These are phyloP conservation scores for Neoitamus cyanurus DNA, from an alignment of 2,888 invertebrate genomes.

Conservation along the genomic window DNA sequence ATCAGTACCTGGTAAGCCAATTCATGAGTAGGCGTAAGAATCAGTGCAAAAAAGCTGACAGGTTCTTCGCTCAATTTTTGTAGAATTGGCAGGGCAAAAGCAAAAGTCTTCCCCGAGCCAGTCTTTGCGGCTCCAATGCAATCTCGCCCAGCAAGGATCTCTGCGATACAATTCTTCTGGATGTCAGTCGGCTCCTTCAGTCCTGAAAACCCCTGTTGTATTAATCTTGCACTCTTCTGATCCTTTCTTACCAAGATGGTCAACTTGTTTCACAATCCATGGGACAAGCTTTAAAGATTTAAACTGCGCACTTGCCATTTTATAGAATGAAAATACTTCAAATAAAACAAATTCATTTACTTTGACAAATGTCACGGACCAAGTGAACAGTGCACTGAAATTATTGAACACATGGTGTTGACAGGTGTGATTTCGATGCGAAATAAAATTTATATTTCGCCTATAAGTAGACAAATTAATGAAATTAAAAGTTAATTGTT, in stretches of 20 bases:
- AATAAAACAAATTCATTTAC: neutral
- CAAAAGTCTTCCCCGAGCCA: conserved; percentile 97
- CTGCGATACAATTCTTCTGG: conserved; percentile 83
- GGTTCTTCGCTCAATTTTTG: conserved; percentile 94
- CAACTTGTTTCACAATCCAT: conserved; percentile 80
- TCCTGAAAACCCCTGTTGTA: conserved; percentile 68
- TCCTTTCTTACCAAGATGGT: conserved; percentile 71
- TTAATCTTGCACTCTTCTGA: neutral
- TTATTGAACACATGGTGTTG: too few species aligned
- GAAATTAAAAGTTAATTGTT: too few species aligned
- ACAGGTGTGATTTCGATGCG: too few species aligned
- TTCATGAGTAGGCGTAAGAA: conserved; percentile 95
- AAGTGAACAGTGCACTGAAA: too few species aligned
- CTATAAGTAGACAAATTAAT: too few species aligned
- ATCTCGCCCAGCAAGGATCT: conserved; percentile 82
- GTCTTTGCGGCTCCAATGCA: conserved; percentile 98
- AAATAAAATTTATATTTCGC: too few species aligned
- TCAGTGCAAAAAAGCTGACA: conserved; percentile 93
- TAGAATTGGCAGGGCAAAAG: conserved; percentile 94
- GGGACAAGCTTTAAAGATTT: conserved; percentile 73
- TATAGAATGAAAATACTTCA: neutral
- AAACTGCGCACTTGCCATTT: conserved; percentile 63
- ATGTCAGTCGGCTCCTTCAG: conserved; percentile 83
- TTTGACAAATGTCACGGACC: too few species aligned
- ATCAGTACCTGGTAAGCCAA: conserved; percentile 77